Conservation (phyloP, 2,113 vertebrate species). For the Manacus vitellinus region DNA sequence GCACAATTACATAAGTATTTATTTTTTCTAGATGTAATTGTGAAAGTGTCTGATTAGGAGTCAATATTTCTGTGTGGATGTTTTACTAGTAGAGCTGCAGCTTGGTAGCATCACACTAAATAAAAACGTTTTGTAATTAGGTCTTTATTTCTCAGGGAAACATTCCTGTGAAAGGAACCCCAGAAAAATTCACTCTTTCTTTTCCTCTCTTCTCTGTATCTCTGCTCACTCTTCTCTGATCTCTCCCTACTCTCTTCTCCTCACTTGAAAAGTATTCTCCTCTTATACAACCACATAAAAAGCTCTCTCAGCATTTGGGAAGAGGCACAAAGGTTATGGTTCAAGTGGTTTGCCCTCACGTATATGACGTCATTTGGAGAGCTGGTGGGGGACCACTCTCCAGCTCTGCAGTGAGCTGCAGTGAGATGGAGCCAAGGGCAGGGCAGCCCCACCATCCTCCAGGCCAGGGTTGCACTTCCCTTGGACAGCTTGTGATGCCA, state of each 20-base stretch:
- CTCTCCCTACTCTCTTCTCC: background rate
- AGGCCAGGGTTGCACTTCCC: background rate
- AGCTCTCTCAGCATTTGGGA: background rate
- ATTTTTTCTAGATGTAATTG: background rate
- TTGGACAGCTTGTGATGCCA: background rate
- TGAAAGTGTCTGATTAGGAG: background rate
- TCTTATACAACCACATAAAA: background rate
- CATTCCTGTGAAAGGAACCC: background rate
- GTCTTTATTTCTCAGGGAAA: background rate
- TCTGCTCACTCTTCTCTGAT: background rate
- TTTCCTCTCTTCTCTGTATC: background rate
- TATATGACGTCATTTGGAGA: fast-evolving
- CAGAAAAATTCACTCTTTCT: background rate
- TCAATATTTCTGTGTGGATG: background rate
- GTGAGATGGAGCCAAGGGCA: background rate
- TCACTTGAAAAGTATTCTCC: background rate
- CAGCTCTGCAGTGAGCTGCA: background rate
- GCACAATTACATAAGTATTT: background rate
- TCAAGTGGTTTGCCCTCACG: background rate
- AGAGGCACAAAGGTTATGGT: background rate
- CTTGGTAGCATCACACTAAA: background rate
- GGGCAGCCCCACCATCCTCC: background rate
- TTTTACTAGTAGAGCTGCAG: background rate
- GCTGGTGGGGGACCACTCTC: background rate
- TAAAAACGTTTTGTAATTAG: background rate